Evolutionary conservation across 2,888 invertebrate species (phyloP), one percentile per base, ranked within the genome.

Genomic region (Acanthosepion esculentum): DNA sequence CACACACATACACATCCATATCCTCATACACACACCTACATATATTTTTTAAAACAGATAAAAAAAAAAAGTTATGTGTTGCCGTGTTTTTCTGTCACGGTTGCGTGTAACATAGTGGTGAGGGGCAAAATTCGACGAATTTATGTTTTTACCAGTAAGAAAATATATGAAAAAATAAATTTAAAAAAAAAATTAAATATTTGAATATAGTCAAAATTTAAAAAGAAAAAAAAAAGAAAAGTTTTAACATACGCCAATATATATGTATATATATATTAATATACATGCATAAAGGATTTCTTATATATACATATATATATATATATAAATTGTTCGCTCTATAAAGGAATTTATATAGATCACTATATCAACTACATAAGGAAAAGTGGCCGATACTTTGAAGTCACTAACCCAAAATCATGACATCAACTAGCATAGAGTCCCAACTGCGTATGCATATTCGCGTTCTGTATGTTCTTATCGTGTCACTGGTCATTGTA

Each of bases 361-460:
- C 15, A 33, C 1, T 78, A 78, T 78, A 10, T 78, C n/a, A 12
- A n/a, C 78, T n/a, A 59, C 59, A 20, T 1, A 23, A 78, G 15
- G 15, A 23, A 78, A 78, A 33, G n/a, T 15, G n/a, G n/a, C 78
- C 78, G 78, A 78, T n/a, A 78, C 23, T 78, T 78, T 5, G 12
- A n/a, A 33, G 33, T n/a, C 12, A 59, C 7, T 5, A 23, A 1
- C 15, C n/a, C n/a, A 6, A n/a, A 78, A 78, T n/a, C 78, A 93
- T 93, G 93, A n/a, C 93, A 6, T 53, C 29, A 53, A 50, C 29
- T 33, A 93, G 29, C n/a, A 18, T n/a, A 18, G 93, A 93, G 93
- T 93, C 93, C 93, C 93, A 93, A 29, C 93, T 93, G 15, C 93
- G 93, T 48, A 15, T 93, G 48, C 93, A 93, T 50, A 93, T 93